A percentile compares a stretch with the other conserved stretches of the same genome.
Evolutionary conservation across 2,113 vertebrate genomes (phyloP).

Genomic region (Xenus cinereus): DNA sequence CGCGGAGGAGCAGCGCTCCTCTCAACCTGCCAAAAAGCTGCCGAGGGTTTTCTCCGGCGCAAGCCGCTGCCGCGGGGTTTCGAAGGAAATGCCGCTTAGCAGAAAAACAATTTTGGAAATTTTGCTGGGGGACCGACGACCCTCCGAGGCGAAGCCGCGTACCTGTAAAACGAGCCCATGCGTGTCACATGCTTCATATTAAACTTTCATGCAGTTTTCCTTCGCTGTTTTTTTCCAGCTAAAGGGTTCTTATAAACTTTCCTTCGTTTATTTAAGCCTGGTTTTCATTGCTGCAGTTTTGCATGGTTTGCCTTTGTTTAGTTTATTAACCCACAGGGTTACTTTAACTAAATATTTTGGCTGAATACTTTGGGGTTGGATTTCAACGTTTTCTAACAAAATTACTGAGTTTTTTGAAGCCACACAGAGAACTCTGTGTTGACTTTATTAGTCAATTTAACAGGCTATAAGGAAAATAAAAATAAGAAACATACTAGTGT

Average conservation of each 20-base stretch:
- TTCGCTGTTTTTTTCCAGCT: slow-evolving; percentile 73
- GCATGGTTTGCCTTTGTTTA: slow-evolving; percentile 98
- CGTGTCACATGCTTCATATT: slow-evolving; percentile 90
- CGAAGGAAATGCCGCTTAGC: not conserved
- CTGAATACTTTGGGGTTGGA: slow-evolving; percentile 85
- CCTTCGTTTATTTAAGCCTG: slow-evolving; percentile 96
- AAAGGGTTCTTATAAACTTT: slow-evolving; percentile 93
- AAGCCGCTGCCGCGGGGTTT: not conserved
- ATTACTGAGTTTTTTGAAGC: slow-evolving; percentile 83
- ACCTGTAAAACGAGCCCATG: slow-evolving; percentile 72
- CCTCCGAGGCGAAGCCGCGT: not conserved
- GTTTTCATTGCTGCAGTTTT: slow-evolving; percentile 97
- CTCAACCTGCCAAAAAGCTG: not conserved
- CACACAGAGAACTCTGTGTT: slow-evolving; percentile 81
- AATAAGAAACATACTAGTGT: slow-evolving; percentile 67
- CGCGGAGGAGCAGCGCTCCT: not conserved
- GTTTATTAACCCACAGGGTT: slow-evolving; percentile 99
- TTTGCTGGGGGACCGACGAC: not conserved
- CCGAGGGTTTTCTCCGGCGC: not conserved
- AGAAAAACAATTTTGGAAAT: not conserved
- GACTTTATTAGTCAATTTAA: slow-evolving; percentile 83
- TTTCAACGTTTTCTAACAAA: slow-evolving; percentile 90
- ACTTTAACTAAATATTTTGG: slow-evolving; percentile 94
- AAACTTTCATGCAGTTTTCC: slow-evolving; percentile 82
- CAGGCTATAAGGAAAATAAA: slow-evolving; percentile 75